Conservation (phyloP, 1,140 invertebrate species). For the Rhopalosiphum maidis region DNA sequence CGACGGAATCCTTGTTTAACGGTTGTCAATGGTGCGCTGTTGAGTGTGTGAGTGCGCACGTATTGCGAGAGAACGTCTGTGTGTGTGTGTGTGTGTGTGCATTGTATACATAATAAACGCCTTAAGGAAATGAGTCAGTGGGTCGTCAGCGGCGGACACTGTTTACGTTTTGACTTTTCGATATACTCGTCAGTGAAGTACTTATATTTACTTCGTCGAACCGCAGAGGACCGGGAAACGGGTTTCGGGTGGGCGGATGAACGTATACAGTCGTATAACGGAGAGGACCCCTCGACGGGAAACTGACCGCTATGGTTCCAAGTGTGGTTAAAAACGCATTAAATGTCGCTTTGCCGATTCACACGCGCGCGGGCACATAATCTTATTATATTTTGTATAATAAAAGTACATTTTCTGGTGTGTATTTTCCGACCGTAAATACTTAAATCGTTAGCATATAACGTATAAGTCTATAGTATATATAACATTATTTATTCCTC, state of each 20-base stretch:
- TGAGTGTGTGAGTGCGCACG: background rate
- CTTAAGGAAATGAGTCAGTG: conserved; percentile 56
- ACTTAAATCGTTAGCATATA: conserved; percentile 33
- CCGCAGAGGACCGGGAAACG: background rate
- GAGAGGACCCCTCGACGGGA: conserved; percentile 16
- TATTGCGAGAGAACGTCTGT: background rate
- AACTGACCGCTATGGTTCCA: background rate
- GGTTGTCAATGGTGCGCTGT: conserved; percentile 45
- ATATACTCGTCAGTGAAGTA: background rate
- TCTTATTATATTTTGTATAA: background rate
- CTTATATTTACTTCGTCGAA: background rate
- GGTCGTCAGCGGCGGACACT: conserved; percentile 11
- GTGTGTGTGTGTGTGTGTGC: background rate
- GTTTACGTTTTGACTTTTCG: conserved; percentile 44
- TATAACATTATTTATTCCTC: background rate
- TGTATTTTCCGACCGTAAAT: conserved; percentile 6
- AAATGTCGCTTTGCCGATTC: conserved; percentile 45
- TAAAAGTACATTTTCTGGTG: conserved; percentile 5
- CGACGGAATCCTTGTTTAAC: conserved; percentile 54
- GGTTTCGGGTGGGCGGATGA: background rate
- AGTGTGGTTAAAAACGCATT: conserved; percentile 37
- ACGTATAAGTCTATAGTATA: background rate
- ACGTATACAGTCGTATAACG: background rate
- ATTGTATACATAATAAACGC: conserved; percentile 26
- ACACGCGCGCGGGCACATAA: conserved; percentile 9